A percentile compares a stretch with the other conserved stretches of the same genome.
Evolutionary conservation across 1,140 invertebrate species (phyloP).

Genomic region (Ectropis grisescens): DNA sequence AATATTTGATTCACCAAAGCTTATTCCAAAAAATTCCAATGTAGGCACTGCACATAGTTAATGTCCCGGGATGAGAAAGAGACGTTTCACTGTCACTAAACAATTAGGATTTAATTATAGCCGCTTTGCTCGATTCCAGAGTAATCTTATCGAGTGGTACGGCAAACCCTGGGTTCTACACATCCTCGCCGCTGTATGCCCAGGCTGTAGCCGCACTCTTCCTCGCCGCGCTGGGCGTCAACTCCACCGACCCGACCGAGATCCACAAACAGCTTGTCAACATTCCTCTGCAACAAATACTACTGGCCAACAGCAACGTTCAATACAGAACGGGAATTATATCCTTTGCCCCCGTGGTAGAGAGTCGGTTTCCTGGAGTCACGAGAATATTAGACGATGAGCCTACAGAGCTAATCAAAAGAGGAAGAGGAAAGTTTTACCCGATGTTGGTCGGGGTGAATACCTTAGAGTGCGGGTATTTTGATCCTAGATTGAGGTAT

Average conservation of each 20-base stretch:
- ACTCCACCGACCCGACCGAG: slow-evolving; percentile 24
- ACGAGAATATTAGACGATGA: slow-evolving; percentile 33
- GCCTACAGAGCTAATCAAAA: slow-evolving; percentile 23
- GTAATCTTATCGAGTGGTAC: slow-evolving; percentile 44
- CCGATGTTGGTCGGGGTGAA: slow-evolving; percentile 40
- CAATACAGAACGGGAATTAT: slow-evolving; percentile 27
- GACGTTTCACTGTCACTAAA: no score
- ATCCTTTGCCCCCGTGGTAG: slow-evolving; percentile 36
- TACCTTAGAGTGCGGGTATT: slow-evolving; percentile 28
- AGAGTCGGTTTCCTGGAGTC: slow-evolving; percentile 21
- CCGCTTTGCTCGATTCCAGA: slow-evolving; percentile 20
- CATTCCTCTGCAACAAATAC: slow-evolving; percentile 29
- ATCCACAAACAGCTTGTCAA: slow-evolving; percentile 24
- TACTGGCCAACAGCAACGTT: slow-evolving; percentile 24
- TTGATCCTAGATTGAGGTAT: slow-evolving; percentile 24
- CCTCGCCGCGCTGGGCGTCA: slow-evolving; percentile 24
- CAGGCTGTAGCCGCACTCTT: slow-evolving; percentile 20
- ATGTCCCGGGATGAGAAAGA: no score
- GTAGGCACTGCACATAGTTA: no score
- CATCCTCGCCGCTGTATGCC: slow-evolving; percentile 27
- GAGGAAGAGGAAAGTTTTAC: slow-evolving; percentile 28
- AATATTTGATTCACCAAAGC: no score
- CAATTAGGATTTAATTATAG: no score
- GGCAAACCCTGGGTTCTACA: slow-evolving; percentile 27
- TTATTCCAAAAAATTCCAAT: no score